A percentile compares a stretch with the other conserved stretches of the same genome.
Conservation (phyloP, 2,888 invertebrate genomes). For the Chymomyza fuscimana region DNA sequence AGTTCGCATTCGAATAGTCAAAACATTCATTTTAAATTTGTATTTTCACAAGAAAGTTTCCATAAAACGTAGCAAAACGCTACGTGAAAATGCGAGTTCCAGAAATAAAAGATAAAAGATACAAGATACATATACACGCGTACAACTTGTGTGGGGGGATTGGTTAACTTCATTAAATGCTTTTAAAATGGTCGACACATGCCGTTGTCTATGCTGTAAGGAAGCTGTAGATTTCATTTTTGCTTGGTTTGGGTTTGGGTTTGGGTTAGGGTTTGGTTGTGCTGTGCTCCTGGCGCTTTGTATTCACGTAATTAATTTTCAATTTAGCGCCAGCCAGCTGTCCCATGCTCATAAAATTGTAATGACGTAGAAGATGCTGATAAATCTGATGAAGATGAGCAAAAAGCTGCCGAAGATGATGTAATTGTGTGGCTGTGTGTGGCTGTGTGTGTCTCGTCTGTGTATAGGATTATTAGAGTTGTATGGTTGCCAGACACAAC, state of each 20-base stretch:
- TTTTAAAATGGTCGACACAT: neutral
- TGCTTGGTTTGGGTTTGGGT: neutral
- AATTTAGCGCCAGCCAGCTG: constrained; percentile 39
- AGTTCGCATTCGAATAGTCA: too few relatives aligned
- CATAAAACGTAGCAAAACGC: too few relatives aligned
- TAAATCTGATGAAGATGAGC: neutral
- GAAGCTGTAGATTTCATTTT: neutral
- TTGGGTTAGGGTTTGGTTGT: neutral
- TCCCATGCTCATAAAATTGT: neutral
- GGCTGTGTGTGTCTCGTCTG: neutral
- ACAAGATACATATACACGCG: too few relatives aligned
- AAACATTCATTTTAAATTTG: too few relatives aligned
- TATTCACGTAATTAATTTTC: constrained; percentile 63
- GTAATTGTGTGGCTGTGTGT: neutral
- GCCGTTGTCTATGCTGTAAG: neutral
- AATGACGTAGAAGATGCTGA: neutral
- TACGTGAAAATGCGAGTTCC: too few relatives aligned
- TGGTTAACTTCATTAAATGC: too few relatives aligned
- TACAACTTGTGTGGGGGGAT: too few relatives aligned
- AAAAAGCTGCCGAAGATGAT: neutral
- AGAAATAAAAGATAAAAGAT: too few relatives aligned
- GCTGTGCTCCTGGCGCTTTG: constrained; percentile 38
- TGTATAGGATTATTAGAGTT: neutral
- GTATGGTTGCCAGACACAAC: neutral
- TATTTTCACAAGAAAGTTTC: too few relatives aligned